Base-by-base conservation (phyloP, 2,888 invertebrate species). In the Chalcis sispes region DNA sequence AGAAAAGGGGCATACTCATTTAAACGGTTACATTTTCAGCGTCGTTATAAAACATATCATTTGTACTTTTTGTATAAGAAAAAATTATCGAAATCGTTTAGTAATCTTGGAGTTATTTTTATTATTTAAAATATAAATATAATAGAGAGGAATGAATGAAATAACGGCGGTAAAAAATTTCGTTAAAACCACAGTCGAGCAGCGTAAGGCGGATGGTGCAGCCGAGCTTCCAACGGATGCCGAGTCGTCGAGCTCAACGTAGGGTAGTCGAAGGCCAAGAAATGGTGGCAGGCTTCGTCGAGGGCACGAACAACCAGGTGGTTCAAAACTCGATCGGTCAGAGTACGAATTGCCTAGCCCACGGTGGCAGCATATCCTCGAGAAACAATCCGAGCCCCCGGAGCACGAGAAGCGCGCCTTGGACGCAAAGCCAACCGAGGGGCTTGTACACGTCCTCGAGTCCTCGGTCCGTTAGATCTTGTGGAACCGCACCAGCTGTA, bases 391-490 rank as follows among this genome's bases (percentile, higher is more conserved):
- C 87, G 36, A 88, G 88, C 77, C 96, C 96, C 0, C 92, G 95
- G 61, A 96, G 96, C 84, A 95, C 95, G 7, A 92, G 95, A 77
- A 96, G 96, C 83, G 96, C 96, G 0, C 94, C 94, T 3, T 94
- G 94, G 94, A 92, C 93, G 32, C 94, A 95, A 79, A 92, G 92
- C 32, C 93, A 93, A 85, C 92, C 93, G 58, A 93, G 94, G 79
- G 95, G 95, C 8, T 91, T 95, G 69, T 96, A 95, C 89, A 93
- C 92, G 2, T 93, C 94, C 2, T 94, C 95, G 81, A 94, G 95
- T 89, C 96, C 96, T 74, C 91, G 95, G 56, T 95, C 95, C 40
- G 94, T 95, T 65, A 92, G 95, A 56, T 95, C 95, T 32, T 95
- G 94, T 3, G 88, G 88, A 84, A 89, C 84, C 75, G 89, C 88